A percentile compares a stretch with the other conserved stretches of the same genome.
phyloP scores from a whole-genome alignment of 2,888 invertebrate species.

The Eristalinus aeneus region DNA sequence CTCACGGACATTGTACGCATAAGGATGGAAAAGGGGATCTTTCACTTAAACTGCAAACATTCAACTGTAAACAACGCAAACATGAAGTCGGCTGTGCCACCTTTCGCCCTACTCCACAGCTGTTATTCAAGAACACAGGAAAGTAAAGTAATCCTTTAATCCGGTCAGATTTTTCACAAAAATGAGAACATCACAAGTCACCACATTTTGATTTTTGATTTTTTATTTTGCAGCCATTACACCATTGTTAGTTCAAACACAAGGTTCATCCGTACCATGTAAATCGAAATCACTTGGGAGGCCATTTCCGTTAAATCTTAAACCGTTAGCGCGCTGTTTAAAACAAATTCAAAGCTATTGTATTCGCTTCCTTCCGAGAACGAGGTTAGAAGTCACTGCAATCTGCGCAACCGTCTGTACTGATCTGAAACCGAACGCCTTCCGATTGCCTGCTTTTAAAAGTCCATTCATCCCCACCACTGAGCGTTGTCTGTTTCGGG shows the following conservation, averaged over 20 bases:
- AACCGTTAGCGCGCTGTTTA: neutral
- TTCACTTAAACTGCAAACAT: too few relatives aligned
- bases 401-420: constrained; percentile 17
- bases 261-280: constrained; percentile 38
- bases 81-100: too few relatives aligned
- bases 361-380: neutral
- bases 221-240: neutral
- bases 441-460: constrained; percentile 18
- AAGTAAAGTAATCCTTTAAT: neutral
- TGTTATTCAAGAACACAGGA: too few relatives aligned
- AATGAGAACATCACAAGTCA: neutral
- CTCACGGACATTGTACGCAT: too few relatives aligned
- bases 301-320: constrained; percentile 25
- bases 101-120: too few relatives aligned
- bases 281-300: constrained; percentile 36
- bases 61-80: too few relatives aligned
- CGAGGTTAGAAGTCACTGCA: constrained; percentile 6
- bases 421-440: constrained; percentile 34
- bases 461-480: constrained; percentile 58
- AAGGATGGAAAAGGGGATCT: too few relatives aligned
- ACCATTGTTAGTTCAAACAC: neutral
- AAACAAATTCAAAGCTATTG: constrained; percentile 1
- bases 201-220: neutral
- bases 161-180: neutral
- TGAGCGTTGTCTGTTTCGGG: neutral